These are phyloP conservation scores for Phalacrocorax pelagicus DNA, from an alignment of 2,113 vertebrate genomes.

Conservation along the genomic window DNA sequence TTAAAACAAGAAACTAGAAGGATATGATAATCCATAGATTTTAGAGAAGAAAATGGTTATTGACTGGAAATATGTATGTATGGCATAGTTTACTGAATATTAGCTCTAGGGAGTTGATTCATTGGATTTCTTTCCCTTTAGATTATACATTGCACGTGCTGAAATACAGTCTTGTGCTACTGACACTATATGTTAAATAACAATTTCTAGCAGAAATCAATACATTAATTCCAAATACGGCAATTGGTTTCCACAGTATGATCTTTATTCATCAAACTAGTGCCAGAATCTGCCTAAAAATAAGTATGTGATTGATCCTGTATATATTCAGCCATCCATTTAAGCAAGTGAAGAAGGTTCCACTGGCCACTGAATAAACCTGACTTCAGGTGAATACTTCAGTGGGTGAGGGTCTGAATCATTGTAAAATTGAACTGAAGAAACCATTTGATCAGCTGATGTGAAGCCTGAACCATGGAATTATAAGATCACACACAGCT, in stretches of 20 bases:
- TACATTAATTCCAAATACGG: neutral
- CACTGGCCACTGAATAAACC: neutral
- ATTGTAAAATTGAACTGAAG: neutral
- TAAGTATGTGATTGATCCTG: neutral
- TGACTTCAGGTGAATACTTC: neutral
- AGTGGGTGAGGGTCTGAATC: neutral
- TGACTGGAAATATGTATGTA: neutral
- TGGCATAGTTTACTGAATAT: neutral
- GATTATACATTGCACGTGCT: neutral
- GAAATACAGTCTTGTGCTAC: neutral
- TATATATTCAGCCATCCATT: neutral
- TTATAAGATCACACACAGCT: neutral
- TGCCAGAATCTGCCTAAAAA: neutral
- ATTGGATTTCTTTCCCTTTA: neutral
- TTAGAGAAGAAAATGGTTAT: neutral
- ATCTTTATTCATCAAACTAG: neutral
- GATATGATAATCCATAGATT: neutral
- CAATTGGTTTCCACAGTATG: neutral
- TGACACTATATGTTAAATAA: neutral
- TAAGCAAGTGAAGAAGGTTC: neutral
- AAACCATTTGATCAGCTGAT: slow-evolving; percentile 6
- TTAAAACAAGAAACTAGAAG: neutral
- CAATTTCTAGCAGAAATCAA: slow-evolving; percentile 7
- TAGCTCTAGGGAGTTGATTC: neutral
- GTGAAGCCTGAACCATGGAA: neutral